These are phyloP conservation scores for Lindbergichthys nudifrons DNA, from an alignment of 2,797 vertebrate species.

Conservation along the genomic window DNA sequence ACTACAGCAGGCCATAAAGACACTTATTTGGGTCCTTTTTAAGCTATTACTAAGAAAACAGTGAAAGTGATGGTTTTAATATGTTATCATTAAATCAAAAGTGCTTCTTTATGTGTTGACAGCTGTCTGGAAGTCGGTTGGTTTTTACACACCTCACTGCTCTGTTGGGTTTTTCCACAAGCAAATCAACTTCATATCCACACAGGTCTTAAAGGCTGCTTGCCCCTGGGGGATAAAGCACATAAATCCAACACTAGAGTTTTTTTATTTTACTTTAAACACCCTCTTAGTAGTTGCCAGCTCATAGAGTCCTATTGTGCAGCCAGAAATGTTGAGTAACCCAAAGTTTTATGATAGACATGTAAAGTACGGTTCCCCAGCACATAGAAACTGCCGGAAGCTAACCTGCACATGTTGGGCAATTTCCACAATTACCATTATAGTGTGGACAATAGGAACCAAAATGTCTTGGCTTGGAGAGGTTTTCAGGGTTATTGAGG, in stretches of 20 bases:
- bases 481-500: too few species aligned
- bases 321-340: too few species aligned
- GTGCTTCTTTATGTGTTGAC: background rate
- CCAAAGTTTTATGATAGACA: too few species aligned
- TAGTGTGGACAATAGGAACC: too few species aligned
- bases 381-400: too few species aligned
- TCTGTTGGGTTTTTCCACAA: background rate
- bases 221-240: background rate
- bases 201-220: slow-evolving; percentile 9
- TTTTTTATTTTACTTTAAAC: slow-evolving; percentile 3
- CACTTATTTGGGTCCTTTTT: background rate
- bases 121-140: background rate
- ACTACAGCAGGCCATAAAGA: background rate
- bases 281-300: slow-evolving; percentile 2
- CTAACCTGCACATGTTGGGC: too few species aligned
- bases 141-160: background rate
- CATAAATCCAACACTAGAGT: background rate
- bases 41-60: background rate
- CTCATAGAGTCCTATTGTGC: too few species aligned
- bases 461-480: too few species aligned
- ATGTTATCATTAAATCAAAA: background rate
- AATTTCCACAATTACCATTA: too few species aligned
- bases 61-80: background rate
- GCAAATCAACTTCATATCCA: background rate
- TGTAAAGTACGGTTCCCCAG: too few species aligned